These are phyloP conservation scores for Patiria miniata DNA, from an alignment of 35 echinoderm and acorn worm species.

Conservation along the genomic window DNA sequence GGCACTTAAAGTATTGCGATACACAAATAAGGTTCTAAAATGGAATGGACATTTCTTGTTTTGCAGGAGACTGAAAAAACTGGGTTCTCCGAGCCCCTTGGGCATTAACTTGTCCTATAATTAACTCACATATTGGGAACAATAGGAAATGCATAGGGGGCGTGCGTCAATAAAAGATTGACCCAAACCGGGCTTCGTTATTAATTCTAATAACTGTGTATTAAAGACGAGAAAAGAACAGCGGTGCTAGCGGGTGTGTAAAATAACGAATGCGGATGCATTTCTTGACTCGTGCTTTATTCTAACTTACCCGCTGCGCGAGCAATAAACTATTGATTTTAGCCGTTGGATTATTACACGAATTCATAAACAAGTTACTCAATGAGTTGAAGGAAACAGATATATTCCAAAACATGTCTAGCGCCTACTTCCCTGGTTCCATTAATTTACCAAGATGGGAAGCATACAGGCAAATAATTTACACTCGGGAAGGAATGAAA, in stretches of 20 bases:
- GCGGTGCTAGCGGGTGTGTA: neutral
- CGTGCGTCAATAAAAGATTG: neutral
- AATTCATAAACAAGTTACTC: no score
- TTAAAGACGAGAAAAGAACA: neutral
- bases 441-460: no score
- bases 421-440: no score
- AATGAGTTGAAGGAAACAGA: no score
- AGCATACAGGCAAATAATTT: no score
- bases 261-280: neutral
- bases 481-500: no score
- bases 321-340: no score
- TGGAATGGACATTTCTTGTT: neutral
- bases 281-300: no score
- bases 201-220: neutral
- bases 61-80: neutral
- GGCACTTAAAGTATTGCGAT: no score
- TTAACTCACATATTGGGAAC: neutral
- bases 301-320: no score
- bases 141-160: conserved; percentile 15
- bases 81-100: neutral
- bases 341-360: no score
- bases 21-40: neutral
- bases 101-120: neutral
- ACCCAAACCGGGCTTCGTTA: neutral
- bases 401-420: no score